Evolutionary conservation across 2,888 invertebrate species (phyloP).

Genomic region (Phymatocera aterrima): DNA sequence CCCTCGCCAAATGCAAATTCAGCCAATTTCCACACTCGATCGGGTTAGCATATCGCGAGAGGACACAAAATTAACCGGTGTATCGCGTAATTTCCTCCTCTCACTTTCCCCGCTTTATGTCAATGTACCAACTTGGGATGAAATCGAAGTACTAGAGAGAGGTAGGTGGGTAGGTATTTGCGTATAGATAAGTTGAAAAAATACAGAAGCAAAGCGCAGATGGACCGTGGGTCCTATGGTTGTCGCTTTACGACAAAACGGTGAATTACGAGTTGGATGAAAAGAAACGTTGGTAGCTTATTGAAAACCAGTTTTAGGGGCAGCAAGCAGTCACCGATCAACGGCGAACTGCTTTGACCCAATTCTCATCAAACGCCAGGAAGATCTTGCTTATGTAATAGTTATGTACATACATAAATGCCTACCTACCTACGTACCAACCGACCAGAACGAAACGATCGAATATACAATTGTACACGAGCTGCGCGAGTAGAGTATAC

Average conservation of each 20-base stretch:
- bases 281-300: not conserved
- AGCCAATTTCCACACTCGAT: slow-evolving; percentile 42
- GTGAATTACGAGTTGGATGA: not conserved
- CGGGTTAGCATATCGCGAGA: slow-evolving; percentile 27
- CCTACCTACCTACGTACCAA: too few relatives aligned
- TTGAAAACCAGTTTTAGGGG: slow-evolving; percentile 30
- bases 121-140: not conserved
- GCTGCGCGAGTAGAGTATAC: not conserved
- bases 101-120: not conserved
- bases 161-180: not conserved
- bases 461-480: not conserved
- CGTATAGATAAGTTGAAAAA: not conserved
- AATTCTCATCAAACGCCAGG: slow-evolving; percentile 34
- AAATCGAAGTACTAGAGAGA: not conserved
- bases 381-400: slow-evolving; percentile 35
- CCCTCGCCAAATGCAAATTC: slow-evolving; percentile 42
- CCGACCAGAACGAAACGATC: too few relatives aligned
- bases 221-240: not conserved
- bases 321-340: not conserved
- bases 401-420: not conserved
- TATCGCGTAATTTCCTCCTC: slow-evolving; percentile 24
- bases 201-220: not conserved
- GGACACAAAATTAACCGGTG: slow-evolving; percentile 31
- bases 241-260: slow-evolving; percentile 6
- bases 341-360: slow-evolving; percentile 16